Evolutionary conservation across 92 coral and sea anemone species (phyloP).

Genomic region (Hydrozoanthus gracilis): DNA sequence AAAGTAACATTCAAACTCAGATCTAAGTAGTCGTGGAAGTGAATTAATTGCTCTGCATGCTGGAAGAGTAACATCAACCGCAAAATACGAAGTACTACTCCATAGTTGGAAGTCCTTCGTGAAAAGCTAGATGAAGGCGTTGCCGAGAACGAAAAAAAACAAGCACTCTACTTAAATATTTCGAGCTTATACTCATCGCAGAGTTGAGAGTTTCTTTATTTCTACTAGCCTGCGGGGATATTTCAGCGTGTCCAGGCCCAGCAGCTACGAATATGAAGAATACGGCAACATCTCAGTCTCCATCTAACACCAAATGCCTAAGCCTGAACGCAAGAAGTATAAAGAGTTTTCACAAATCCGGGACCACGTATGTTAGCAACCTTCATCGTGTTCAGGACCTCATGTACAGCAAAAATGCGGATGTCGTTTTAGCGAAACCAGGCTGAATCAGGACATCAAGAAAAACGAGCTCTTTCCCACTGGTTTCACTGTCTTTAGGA

Average conservation of each 20-base stretch:
- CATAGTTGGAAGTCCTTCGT: slow-evolving; percentile 16
- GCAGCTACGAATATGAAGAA: slow-evolving; percentile 18
- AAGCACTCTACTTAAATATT: slow-evolving; percentile 26
- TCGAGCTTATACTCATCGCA: slow-evolving; percentile 43
- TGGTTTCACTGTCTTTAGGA: slow-evolving; percentile 20
- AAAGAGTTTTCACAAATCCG: not conserved
- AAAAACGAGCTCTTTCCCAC: not conserved
- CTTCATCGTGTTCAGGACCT: too few species aligned
- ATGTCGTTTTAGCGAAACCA: not conserved
- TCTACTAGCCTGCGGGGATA: slow-evolving; percentile 42
- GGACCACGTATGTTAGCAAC: too few species aligned
- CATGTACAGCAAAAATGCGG: too few species aligned
- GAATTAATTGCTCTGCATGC: slow-evolving; percentile 42
- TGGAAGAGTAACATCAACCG: slow-evolving; percentile 33
- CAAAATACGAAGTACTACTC: slow-evolving; percentile 44
- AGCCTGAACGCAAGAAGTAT: not conserved
- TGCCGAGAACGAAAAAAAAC: slow-evolving; percentile 18
- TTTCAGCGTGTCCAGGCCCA: slow-evolving; percentile 40
- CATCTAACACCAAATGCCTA: not conserved
- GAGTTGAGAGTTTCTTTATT: slow-evolving; percentile 40
- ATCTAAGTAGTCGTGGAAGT: slow-evolving; percentile 24
- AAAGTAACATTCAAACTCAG: too few species aligned
- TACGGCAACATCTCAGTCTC: not conserved
- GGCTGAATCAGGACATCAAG: not conserved
- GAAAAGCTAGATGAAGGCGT: slow-evolving; percentile 32